A percentile compares a stretch with the other conserved stretches of the same genome.
Evolutionary conservation across 2,113 vertebrate genomes (phyloP).

Genomic region (Chlorodrepanis virens): DNA sequence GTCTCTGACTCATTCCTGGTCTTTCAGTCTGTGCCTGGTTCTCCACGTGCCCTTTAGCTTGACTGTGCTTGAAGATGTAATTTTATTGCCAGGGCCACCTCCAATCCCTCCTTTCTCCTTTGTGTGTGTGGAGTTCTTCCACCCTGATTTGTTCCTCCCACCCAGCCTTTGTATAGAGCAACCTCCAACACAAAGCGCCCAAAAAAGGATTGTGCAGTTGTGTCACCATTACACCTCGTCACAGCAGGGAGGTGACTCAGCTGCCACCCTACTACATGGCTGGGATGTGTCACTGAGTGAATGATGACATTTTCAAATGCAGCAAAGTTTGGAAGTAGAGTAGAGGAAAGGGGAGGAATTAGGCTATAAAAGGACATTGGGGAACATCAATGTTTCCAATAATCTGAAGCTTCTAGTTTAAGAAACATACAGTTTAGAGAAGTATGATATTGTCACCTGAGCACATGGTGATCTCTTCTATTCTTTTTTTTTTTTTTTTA

Average conservation of each 20-base stretch:
- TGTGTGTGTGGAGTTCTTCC: background rate
- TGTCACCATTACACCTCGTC: conserved; percentile 27
- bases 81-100: conserved; percentile 10
- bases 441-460: background rate
- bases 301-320: conserved; percentile 1
- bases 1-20: background rate
- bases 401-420: background rate
- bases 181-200: conserved; percentile 40
- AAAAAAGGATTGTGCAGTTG: conserved; percentile 54
- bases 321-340: background rate
- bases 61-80: background rate
- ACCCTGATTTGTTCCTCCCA: conserved; percentile 39
- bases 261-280: conserved; percentile 25
- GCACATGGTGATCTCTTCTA: background rate
- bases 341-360: background rate
- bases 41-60: background rate
- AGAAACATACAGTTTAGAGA: background rate
- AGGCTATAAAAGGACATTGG: background rate
- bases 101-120: background rate
- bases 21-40: background rate
- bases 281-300: conserved; percentile 60
- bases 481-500: background rate
- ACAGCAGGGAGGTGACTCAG: conserved; percentile 58
- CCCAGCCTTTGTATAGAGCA: conserved; percentile 54
- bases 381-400: background rate